Conservation (phyloP, 2,888 invertebrate species). For the Chironomus riparius region DNA sequence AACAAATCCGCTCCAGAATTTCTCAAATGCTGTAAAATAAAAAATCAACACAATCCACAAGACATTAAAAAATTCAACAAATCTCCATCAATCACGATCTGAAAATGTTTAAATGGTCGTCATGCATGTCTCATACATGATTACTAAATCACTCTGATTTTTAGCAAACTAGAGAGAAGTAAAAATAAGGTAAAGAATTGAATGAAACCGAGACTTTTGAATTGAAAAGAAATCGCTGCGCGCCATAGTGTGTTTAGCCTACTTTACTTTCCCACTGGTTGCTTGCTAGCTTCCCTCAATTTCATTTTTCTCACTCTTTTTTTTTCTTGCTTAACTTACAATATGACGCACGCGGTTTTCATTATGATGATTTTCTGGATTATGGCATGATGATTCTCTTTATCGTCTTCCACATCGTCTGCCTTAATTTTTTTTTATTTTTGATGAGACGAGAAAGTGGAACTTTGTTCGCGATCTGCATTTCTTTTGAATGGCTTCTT, state of each 20-base stretch:
- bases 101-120: too few species aligned
- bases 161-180: too few species aligned
- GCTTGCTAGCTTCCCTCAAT: conserved; percentile 2
- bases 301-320: conserved; percentile 3
- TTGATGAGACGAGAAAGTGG: conserved; percentile 4
- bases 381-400: conserved; percentile 17
- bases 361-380: conserved; percentile 25
- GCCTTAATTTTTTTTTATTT: not conserved
- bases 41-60: too few species aligned
- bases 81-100: too few species aligned
- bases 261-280: conserved; percentile 16
- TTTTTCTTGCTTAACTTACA: not conserved
- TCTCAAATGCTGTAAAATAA: too few species aligned
- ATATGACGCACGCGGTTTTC: conserved; percentile 17
- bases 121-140: too few species aligned
- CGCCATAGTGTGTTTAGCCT: conserved; percentile 12
- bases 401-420: not conserved
- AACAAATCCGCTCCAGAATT: too few species aligned
- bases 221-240: conserved; percentile 13
- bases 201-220: too few species aligned
- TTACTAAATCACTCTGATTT: too few species aligned
- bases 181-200: too few species aligned
- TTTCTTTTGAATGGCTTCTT: not conserved
- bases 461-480: conserved; percentile 6
- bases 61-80: too few species aligned